phyloP scores from a whole-genome alignment of 2,888 invertebrate genomes.

The Rotaria socialis region DNA sequence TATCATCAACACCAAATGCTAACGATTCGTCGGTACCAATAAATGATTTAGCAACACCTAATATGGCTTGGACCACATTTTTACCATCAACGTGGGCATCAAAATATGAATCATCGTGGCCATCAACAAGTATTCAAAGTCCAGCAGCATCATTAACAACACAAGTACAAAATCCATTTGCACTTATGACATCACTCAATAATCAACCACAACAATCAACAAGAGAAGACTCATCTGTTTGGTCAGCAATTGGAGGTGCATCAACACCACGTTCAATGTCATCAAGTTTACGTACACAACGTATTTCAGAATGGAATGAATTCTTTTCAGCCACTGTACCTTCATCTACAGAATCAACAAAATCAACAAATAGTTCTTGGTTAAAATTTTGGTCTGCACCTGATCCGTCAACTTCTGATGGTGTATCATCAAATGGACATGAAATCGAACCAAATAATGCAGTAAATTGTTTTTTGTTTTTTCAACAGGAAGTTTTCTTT shows the following conservation, averaged over 20 bases:
- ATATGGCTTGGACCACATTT: not conserved
- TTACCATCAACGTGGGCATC: not conserved
- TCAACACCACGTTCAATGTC: not conserved
- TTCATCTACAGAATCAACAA: not conserved
- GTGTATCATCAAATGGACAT: not conserved
- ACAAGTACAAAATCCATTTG: slow-evolving; percentile 30
- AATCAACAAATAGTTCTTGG: not conserved
- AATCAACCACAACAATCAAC: not conserved
- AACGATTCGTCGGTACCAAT: not conserved
- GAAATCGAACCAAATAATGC: not conserved
- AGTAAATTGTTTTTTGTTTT: not conserved
- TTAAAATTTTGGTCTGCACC: not conserved
- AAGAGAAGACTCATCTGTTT: not conserved
- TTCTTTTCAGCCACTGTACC: not conserved
- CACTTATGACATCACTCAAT: not conserved
- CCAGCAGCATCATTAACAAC: not conserved
- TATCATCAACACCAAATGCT: not conserved
- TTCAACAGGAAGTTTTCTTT: not conserved
- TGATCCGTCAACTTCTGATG: not conserved
- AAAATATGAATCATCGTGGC: not conserved
- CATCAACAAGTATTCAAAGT: not conserved
- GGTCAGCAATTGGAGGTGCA: not conserved
- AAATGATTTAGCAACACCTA: not conserved
- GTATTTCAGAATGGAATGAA: not conserved
- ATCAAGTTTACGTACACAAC: not conserved